Percentiles rank a stretch among this genome's conserved stretches.
Evolutionary conservation across 1,140 invertebrate species (phyloP).

Genomic region (Drosophila bipectinata): DNA sequence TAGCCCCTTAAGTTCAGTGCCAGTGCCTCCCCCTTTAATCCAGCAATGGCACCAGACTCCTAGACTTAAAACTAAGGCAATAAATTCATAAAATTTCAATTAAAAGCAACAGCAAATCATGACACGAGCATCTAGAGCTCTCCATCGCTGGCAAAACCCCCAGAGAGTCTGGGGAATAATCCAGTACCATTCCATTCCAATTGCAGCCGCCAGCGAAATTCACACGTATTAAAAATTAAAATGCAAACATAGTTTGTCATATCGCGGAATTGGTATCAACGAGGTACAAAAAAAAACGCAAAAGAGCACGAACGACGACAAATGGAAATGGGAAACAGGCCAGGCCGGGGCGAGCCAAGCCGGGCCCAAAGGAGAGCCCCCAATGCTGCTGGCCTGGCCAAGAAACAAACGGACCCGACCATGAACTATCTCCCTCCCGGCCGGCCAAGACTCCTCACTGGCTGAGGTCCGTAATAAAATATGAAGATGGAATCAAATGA

Average conservation of each 20-base stretch:
- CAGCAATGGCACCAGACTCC: background rate
- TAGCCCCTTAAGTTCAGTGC: background rate
- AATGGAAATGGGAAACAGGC: slow-evolving; percentile 68
- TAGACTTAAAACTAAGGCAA: slow-evolving; percentile 58
- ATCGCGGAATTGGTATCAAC: slow-evolving; percentile 80
- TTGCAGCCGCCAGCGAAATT: slow-evolving; percentile 73
- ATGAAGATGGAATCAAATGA: slow-evolving; percentile 83
- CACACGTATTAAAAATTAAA: slow-evolving; percentile 84
- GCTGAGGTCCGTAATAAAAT: slow-evolving; percentile 73
- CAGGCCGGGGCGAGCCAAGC: background rate
- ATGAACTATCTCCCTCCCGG: slow-evolving; percentile 29
- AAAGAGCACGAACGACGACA: slow-evolving; percentile 45
- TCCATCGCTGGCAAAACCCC: slow-evolving; percentile 24
- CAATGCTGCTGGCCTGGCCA: slow-evolving; percentile 18
- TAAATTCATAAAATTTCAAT: slow-evolving; percentile 84
- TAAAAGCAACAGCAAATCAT: slow-evolving; percentile 83
- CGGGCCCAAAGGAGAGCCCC: slow-evolving; percentile 32
- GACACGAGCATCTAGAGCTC: slow-evolving; percentile 69
- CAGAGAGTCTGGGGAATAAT: slow-evolving; percentile 1
- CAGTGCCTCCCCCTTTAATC: background rate
- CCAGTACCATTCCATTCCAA: slow-evolving; percentile 14
- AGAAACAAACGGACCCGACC: slow-evolving; percentile 16
- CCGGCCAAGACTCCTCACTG: slow-evolving; percentile 23
- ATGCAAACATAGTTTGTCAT: slow-evolving; percentile 83
- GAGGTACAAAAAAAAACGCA: slow-evolving; percentile 30